Evolutionary conservation across 1,140 invertebrate species (phyloP).

Genomic region (Lepidostoma basale): DNA sequence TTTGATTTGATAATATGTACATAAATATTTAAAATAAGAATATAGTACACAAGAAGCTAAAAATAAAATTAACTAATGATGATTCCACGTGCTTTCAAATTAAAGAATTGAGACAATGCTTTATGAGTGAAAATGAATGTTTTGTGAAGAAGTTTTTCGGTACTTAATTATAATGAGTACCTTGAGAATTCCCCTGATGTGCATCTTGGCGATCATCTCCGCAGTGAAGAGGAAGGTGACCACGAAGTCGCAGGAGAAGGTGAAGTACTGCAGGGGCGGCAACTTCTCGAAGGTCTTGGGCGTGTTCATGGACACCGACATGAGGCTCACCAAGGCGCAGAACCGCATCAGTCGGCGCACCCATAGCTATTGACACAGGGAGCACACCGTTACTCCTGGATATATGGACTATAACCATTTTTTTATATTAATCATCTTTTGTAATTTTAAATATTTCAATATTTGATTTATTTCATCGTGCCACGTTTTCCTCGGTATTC

Average conservation of each 20-base stretch:
- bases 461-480: too few relatives aligned
- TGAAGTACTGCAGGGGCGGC: constrained; percentile 83
- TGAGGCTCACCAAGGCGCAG: constrained; percentile 88
- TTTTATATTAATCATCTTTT: neutral
- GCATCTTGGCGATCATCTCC: constrained; percentile 99
- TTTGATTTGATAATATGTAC: too few relatives aligned
- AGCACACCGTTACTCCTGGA: neutral
- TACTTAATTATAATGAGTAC: constrained; percentile 62
- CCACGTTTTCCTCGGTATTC: too few relatives aligned
- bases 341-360: constrained; percentile 86
- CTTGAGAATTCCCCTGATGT: constrained; percentile 90
- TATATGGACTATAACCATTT: neutral
- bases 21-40: too few relatives aligned
- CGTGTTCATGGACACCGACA: constrained; percentile 95
- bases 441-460: too few relatives aligned
- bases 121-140: too few relatives aligned
- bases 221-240: constrained; percentile 93
- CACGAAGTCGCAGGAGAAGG: constrained; percentile 85
- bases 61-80: too few relatives aligned
- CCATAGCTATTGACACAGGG: constrained; percentile 71
- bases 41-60: too few relatives aligned
- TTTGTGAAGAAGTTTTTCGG: too few relatives aligned
- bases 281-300: constrained; percentile 91
- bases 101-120: too few relatives aligned
- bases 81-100: too few relatives aligned